Conservation (phyloP, 2,888 invertebrate species). For the Hirtodrosophila cameraria region DNA sequence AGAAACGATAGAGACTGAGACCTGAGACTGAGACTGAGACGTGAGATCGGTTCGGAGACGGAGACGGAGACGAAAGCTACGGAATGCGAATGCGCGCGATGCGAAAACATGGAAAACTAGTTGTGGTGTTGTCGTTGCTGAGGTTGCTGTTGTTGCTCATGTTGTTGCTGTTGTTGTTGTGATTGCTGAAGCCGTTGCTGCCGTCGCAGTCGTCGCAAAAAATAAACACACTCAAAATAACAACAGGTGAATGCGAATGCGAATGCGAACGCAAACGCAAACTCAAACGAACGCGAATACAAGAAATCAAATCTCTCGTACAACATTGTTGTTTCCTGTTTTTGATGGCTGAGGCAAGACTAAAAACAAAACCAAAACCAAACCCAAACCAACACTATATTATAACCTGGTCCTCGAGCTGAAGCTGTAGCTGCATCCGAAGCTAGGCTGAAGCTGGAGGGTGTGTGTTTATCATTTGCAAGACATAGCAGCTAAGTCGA, state of each 20-base stretch:
- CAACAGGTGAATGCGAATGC: conserved; percentile 75
- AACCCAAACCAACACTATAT: too few relatives aligned
- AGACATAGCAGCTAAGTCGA: conserved; percentile 36
- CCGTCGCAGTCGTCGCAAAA: conserved; percentile 50
- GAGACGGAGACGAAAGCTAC: conserved; percentile 31
- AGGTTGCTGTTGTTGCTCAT: conserved; percentile 20
- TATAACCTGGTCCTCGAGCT: too few relatives aligned
- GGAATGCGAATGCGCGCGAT: conserved; percentile 57
- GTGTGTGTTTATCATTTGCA: conserved; percentile 49
- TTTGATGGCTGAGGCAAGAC: conserved; percentile 21
- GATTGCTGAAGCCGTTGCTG: conserved; percentile 42
- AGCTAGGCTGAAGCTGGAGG: conserved; percentile 1
- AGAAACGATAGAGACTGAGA: conserved; percentile 14
- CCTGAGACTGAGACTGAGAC: conserved; percentile 6
- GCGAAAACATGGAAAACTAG: conserved; percentile 72
- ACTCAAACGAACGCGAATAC: conserved; percentile 49
- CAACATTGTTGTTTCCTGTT: conserved; percentile 72
- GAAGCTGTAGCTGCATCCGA: background rate
- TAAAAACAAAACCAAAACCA: conserved; percentile 2
- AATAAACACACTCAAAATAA: conserved; percentile 66
- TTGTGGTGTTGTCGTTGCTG: conserved; percentile 61
- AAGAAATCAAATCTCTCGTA: conserved; percentile 67
- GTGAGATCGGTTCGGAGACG: conserved; percentile 26
- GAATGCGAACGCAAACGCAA: conserved; percentile 29
- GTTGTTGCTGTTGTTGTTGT: conserved; percentile 24